phyloP scores from a whole-genome alignment of 1,140 invertebrate genomes.

The Drosophila virilis region DNA sequence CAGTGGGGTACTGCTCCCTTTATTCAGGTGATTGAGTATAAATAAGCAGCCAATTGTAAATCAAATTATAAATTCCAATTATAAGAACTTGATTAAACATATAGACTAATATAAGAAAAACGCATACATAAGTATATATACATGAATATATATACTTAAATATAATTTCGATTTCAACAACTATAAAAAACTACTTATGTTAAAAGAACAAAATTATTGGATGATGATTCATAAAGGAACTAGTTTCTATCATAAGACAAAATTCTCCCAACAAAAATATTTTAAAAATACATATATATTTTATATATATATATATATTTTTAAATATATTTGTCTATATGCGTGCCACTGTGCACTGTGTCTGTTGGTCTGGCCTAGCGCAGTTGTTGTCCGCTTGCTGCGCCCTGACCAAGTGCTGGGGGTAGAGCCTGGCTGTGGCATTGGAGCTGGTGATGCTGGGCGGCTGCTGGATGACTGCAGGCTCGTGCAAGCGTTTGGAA shows the following conservation, averaged over 20 bases:
- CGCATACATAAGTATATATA: too few species aligned
- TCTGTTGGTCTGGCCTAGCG: slow-evolving; percentile 32
- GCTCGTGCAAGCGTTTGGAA: slow-evolving; percentile 72
- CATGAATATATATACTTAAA: too few species aligned
- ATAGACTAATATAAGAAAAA: too few species aligned
- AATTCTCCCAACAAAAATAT: neutral
- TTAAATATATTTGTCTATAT: neutral
- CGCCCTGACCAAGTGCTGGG: neutral
- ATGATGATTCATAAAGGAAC: too few species aligned
- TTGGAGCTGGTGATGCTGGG: slow-evolving; percentile 20
- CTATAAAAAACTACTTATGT: too few species aligned
- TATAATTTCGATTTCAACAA: too few species aligned
- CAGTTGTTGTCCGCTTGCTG: slow-evolving; percentile 8
- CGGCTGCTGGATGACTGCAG: slow-evolving; percentile 74
- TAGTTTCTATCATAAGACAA: too few species aligned
- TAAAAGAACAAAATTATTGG: too few species aligned
- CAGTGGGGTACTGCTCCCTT: slow-evolving; percentile 38
- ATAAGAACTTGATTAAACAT: too few species aligned
- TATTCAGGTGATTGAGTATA: neutral
- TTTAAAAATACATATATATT: neutral
- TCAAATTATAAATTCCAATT: too few species aligned
- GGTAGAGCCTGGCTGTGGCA: slow-evolving; percentile 4
- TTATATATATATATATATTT: neutral
- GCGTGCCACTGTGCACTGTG: slow-evolving; percentile 31
- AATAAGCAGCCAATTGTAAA: too few species aligned